Conservation (phyloP, 2,888 invertebrate species). For the Sminthurinus aureus region DNA sequence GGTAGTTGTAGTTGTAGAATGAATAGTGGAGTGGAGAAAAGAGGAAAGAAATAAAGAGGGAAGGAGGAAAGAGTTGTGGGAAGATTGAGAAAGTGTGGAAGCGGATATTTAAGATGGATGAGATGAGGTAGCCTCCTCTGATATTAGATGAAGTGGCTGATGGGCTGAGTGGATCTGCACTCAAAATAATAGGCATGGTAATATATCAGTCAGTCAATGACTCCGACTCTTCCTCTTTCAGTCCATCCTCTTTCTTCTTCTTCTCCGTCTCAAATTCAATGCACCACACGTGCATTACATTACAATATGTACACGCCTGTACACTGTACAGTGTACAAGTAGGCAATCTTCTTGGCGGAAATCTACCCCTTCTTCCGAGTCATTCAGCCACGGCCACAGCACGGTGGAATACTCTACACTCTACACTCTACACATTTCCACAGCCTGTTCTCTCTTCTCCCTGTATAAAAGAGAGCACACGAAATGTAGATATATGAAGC, state of each 20-base stretch:
- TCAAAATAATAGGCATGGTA: slow-evolving; percentile 25
- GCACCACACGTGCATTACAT: too few species aligned
- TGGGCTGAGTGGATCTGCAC: slow-evolving; percentile 21
- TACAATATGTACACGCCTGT: too few species aligned
- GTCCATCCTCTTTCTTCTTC: neutral
- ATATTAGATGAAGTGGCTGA: slow-evolving; percentile 29
- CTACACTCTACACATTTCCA: too few species aligned
- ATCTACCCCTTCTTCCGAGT: neutral
- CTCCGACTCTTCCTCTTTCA: neutral
- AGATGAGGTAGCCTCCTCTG: slow-evolving; percentile 14
- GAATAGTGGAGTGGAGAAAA: neutral
- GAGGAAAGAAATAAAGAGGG: neutral
- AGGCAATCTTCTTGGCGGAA: neutral
- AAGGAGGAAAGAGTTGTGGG: neutral
- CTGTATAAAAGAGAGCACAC: neutral
- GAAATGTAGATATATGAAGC: neutral
- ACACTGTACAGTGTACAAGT: neutral
- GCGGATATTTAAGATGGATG: slow-evolving; percentile 27
- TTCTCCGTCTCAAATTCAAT: too few species aligned
- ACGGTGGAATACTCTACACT: too few species aligned
- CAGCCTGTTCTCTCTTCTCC: too few species aligned
- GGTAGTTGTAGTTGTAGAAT: too few species aligned
- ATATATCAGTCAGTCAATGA: slow-evolving; percentile 26
- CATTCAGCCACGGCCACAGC: neutral
- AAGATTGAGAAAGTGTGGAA: slow-evolving; percentile 1